Conservation (phyloP, 2,888 invertebrate species). For the Netelia virgata region DNA sequence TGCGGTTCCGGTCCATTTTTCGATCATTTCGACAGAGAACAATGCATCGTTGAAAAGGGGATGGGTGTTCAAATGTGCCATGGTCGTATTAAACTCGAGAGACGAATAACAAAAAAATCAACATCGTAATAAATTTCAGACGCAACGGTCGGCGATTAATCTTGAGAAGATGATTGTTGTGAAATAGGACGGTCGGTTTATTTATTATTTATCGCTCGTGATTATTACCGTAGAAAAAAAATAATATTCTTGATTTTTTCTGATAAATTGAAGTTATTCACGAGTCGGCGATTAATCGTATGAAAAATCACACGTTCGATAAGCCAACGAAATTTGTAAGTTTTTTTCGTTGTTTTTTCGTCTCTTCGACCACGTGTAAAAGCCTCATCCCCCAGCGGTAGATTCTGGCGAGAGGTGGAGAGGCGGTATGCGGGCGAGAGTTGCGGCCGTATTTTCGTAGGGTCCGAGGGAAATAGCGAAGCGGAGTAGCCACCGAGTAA, state of each 20-base stretch:
- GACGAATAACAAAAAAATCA: neutral
- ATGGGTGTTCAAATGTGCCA: neutral
- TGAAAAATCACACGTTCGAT: slow-evolving; percentile 52
- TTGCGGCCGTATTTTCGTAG: slow-evolving; percentile 63
- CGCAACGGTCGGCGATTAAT: too few relatives aligned
- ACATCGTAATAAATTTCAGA: too few relatives aligned
- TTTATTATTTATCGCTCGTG: too few relatives aligned
- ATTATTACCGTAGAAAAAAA: neutral
- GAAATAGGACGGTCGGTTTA: too few relatives aligned
- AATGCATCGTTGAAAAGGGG: neutral
- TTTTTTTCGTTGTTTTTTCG: slow-evolving; percentile 33
- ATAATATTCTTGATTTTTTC: neutral
- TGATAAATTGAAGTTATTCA: neutral
- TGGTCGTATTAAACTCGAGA: neutral
- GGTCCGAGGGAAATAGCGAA: slow-evolving; percentile 66
- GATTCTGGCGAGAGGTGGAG: slow-evolving; percentile 28
- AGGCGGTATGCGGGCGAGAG: slow-evolving; percentile 57
- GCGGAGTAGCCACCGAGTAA: slow-evolving; percentile 31
- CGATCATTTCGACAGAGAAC: neutral
- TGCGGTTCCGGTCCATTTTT: neutral
- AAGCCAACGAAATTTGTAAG: slow-evolving; percentile 12
- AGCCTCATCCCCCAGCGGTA: slow-evolving; percentile 44
- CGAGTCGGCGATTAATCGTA: neutral
- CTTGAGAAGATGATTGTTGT: too few relatives aligned
- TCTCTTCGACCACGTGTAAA: slow-evolving; percentile 42